These are phyloP conservation scores for Dermochelys coriacea DNA, from an alignment of 2,797 vertebrate species.

Conservation along the genomic window DNA sequence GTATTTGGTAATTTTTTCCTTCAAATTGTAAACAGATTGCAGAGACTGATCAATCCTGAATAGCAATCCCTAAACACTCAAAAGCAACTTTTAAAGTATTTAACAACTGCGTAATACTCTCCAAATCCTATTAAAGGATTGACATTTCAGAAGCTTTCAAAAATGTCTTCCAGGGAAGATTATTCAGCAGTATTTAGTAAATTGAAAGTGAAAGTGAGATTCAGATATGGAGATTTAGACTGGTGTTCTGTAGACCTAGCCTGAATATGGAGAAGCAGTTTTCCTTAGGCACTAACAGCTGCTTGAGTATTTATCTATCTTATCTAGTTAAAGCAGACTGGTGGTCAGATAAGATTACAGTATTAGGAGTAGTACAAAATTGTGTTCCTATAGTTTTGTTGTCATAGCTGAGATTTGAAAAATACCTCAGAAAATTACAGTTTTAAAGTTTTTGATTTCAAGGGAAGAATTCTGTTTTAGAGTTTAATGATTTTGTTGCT, in stretches of 20 bases:
- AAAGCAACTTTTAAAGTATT: neutral
- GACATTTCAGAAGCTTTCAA: constrained; percentile 53
- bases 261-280: neutral
- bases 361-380: neutral
- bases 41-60: neutral
- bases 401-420: neutral
- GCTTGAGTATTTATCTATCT: constrained; percentile 32
- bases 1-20: neutral
- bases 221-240: constrained; percentile 29
- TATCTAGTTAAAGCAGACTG: constrained; percentile 22
- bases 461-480: neutral
- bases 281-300: constrained; percentile 15
- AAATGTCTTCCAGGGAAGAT: constrained; percentile 65
- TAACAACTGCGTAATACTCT: constrained; percentile 9
- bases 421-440: neutral
- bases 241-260: neutral
- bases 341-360: constrained; percentile 30
- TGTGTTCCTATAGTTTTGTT: neutral
- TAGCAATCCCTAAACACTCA: constrained; percentile 4
- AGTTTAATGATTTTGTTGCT: neutral
- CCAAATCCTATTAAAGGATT: constrained; percentile 41
- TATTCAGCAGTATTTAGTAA: constrained; percentile 64
- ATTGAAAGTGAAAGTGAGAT: constrained; percentile 66
- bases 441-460: neutral
- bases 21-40: neutral